phyloP scores from a whole-genome alignment of 2,113 vertebrate genomes.

The Erythrocercus mccallii region DNA sequence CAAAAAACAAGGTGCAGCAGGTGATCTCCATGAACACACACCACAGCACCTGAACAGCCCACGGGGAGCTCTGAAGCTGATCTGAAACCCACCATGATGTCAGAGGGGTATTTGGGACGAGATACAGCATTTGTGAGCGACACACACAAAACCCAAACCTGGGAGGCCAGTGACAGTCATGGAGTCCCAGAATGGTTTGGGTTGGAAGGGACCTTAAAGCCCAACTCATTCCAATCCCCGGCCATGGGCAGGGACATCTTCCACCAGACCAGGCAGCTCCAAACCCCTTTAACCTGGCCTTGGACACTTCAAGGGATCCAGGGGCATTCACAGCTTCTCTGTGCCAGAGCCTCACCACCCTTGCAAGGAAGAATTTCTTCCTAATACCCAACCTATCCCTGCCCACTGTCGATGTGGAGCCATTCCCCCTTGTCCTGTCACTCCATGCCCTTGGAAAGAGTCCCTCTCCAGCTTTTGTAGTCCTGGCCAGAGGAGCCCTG shows the following conservation, averaged over 20 bases:
- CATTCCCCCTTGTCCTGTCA: not conserved
- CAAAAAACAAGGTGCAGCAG: not conserved
- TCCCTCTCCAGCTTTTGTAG: not conserved
- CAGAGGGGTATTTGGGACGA: not conserved
- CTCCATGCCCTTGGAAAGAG: not conserved
- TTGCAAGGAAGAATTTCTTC: not conserved
- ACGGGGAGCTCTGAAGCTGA: rapidly evolving
- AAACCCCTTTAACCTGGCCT: not conserved
- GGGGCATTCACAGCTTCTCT: not conserved
- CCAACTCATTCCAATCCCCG: not conserved
- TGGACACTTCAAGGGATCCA: not conserved
- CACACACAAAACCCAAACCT: rapidly evolving
- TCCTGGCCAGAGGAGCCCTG: not conserved
- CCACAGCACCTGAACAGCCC: rapidly evolving
- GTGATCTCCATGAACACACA: not conserved
- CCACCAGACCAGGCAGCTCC: not conserved
- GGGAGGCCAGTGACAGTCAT: not conserved
- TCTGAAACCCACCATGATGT: rapidly evolving
- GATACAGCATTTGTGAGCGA: not conserved
- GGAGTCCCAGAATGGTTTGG: not conserved
- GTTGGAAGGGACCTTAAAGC: not conserved
- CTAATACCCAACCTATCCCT: not conserved
- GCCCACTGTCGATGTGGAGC: not conserved
- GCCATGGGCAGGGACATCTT: not conserved
- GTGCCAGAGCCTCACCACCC: not conserved